Conservation (phyloP, 1,140 invertebrate species). For the Euwallacea similis region DNA sequence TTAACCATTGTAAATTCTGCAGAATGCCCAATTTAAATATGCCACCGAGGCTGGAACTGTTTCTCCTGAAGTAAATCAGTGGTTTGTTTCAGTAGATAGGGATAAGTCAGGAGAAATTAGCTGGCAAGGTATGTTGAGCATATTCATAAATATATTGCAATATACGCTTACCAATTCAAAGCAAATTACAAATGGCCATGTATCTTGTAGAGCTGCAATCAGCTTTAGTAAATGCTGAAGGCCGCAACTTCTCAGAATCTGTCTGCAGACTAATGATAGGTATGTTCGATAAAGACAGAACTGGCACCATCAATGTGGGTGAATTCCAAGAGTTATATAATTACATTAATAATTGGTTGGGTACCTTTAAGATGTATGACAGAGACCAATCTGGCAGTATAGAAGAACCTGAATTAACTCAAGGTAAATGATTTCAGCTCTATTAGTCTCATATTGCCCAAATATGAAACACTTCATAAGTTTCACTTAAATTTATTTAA, state of each 20-base stretch:
- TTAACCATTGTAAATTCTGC: background rate
- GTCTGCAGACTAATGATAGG: conserved; percentile 90
- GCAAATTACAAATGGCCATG: background rate
- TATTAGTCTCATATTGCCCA: background rate
- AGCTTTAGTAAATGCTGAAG: conserved; percentile 85
- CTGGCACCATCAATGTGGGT: conserved; percentile 82
- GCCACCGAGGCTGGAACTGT: conserved; percentile 41
- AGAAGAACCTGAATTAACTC: conserved; percentile 75
- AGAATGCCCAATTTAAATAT: conserved; percentile 33
- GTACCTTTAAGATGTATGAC: conserved; percentile 81
- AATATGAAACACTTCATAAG: no score
- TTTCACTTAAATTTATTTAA: no score
- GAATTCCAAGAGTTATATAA: conserved; percentile 87
- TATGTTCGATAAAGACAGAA: conserved; percentile 86
- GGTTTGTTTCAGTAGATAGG: conserved; percentile 81
- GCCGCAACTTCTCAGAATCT: conserved; percentile 79
- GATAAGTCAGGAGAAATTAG: conserved; percentile 83
- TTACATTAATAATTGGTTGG: conserved; percentile 87
- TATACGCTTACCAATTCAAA: background rate
- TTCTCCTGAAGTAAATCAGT: conserved; percentile 72
- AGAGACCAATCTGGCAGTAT: conserved; percentile 80
- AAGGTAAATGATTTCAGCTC: conserved; percentile 58
- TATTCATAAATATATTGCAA: conserved; percentile 4
- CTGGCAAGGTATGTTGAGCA: conserved; percentile 50
- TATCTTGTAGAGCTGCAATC: conserved; percentile 68